Base-by-base conservation (phyloP, 2,797 vertebrate species). In the Pitangus sulphuratus region DNA sequence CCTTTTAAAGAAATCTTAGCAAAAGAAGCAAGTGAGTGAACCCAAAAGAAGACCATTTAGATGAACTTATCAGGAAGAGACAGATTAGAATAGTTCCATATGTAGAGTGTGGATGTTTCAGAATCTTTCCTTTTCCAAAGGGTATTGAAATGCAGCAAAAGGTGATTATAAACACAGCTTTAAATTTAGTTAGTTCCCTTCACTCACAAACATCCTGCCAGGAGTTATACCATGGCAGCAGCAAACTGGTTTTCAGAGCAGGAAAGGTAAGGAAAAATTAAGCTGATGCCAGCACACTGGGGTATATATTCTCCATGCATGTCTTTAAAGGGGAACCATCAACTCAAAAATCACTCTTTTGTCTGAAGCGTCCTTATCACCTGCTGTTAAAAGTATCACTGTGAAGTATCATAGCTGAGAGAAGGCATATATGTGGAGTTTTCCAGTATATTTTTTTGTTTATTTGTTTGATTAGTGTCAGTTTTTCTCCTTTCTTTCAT, bases 351-450 rank as follows among this genome's bases (percentile, higher is more conserved):
- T 87, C 54, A 76, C 44, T 89, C 35, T 78, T 82, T 78, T 77
- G 22, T 83, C 62, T 97, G 81, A 89, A 87, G 28, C 31, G 94
- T 93, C 87, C 84, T 92, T 83, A 82, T 72, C 75, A 51, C 81
- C 81, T 76, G 81, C 89, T 94, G 74, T 74, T 94, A 87, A 70
- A 89, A 79, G 84, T 33, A 89, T 13, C 54, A 65, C 50, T 79
- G 77, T 84, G 58, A 84, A 92, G 83, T 57, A 35, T 30, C 15
- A 58, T 30, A 70, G 37, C 47, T 87, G 86, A 87, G 39, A 79
- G 30, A 87, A 72, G 74, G 44, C 31, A 66, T 62, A 22, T n/a
- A 53, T 0, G 0, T 30, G 30, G 39, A 82, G 21, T 72, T 89
- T 94, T 90, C 42, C 0, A 0, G 39, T 50, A 24, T 39, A 19